Percentiles rank a stretch among this genome's conserved stretches.
Evolutionary conservation across 2,797 vertebrate species (phyloP).

Genomic region (Distichodus sexfasciatus): DNA sequence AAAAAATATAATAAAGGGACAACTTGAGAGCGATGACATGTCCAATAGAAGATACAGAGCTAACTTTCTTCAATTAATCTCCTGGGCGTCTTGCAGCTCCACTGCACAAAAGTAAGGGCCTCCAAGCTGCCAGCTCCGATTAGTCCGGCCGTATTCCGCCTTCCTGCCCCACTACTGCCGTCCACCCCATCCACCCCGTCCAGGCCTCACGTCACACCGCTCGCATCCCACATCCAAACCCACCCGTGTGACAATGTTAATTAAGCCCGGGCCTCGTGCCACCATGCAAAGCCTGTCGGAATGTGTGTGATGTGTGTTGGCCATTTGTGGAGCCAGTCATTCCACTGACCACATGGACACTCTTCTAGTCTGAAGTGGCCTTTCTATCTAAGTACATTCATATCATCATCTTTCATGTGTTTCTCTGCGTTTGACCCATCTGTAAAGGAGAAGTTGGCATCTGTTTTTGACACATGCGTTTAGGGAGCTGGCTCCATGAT

Average conservation of each 20-base stretch:
- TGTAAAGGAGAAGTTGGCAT: no score
- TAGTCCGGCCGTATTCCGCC: conserved; percentile 54
- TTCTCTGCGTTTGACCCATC: no score
- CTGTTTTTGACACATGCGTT: no score
- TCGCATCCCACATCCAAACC: conserved; percentile 32
- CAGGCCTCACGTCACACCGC: conserved; percentile 18
- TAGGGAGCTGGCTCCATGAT: no score
- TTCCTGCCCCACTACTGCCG: conserved; percentile 53
- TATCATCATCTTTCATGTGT: no score
- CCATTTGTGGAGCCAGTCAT: conserved; percentile 28
- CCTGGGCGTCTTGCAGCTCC: conserved; percentile 68
- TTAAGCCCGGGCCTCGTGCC: conserved; percentile 45
- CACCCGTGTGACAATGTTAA: conserved; percentile 45
- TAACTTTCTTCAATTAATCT: conserved; percentile 58
- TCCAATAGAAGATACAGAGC: conserved; percentile 52
- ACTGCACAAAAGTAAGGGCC: conserved; percentile 72
- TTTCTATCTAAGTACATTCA: no score
- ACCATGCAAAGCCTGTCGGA: conserved; percentile 26
- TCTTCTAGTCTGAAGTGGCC: no score
- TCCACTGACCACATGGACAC: conserved; percentile 22
- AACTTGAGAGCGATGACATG: conserved; percentile 51
- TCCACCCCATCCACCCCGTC: no score
- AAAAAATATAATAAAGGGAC: conserved; percentile 1
- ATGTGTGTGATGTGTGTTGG: conserved; percentile 25
- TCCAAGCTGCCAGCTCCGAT: conserved; percentile 64